A percentile compares a stretch with the other conserved stretches of the same genome.
Evolutionary conservation across 1,140 invertebrate genomes (phyloP).

Genomic region (Galendromus occidentalis): DNA sequence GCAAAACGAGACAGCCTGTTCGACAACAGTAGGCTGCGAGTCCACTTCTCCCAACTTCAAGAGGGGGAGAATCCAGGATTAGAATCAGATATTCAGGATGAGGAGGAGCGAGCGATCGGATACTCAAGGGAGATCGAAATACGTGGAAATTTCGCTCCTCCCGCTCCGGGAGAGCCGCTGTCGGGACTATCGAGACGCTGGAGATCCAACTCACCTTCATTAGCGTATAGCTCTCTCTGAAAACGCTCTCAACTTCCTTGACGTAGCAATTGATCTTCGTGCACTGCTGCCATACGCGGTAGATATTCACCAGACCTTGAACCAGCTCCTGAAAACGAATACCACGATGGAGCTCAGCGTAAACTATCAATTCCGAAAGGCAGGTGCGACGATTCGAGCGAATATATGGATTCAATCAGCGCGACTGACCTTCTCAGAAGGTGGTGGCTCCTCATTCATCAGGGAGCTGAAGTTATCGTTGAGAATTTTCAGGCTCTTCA

Average conservation of each 20-base stretch:
- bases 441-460: slow-evolving; percentile 7
- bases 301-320: background rate
- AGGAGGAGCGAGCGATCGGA: no score
- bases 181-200: no score
- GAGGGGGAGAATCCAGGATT: no score
- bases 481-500: background rate
- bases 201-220: background rate
- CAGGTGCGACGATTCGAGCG: background rate
- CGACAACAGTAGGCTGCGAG: background rate
- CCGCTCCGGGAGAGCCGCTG: no score
- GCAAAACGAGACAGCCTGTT: background rate
- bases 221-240: background rate
- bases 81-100: no score
- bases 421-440: background rate
- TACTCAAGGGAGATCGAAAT: no score
- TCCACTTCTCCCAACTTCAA: background rate
- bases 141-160: no score
- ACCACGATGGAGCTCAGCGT: no score
- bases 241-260: slow-evolving; percentile 3
- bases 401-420: background rate
- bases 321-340: background rate
- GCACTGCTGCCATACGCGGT: slow-evolving; percentile 7
- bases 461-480: background rate
- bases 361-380: background rate
- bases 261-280: background rate